Evolutionary conservation across 2,888 invertebrate species (phyloP).

Genomic region (Cenopis cana): DNA sequence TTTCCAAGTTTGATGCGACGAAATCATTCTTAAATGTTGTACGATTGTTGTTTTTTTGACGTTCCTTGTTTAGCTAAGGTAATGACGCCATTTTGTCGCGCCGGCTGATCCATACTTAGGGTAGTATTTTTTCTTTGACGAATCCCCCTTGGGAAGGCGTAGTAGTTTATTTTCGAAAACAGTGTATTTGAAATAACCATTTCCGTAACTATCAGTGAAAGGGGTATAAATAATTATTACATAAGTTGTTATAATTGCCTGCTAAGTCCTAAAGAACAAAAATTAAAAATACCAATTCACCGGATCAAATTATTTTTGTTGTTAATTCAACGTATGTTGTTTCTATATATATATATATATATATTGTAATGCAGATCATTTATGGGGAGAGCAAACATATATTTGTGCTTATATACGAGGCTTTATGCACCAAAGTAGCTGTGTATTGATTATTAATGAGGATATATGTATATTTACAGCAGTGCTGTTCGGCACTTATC

Average conservation of each 20-base stretch:
- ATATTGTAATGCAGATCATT: not conserved
- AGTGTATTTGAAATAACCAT: not conserved
- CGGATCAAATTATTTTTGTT: conserved; percentile 35
- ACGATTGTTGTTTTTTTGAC: conserved; percentile 54
- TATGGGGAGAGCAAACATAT: not conserved
- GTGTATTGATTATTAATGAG: conserved; percentile 38
- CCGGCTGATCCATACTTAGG: conserved; percentile 82
- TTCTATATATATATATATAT: not conserved
- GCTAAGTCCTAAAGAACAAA: conserved; percentile 11
- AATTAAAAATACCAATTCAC: conserved; percentile 30
- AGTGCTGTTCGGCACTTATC: conserved; percentile 33
- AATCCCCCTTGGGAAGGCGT: conserved; percentile 59
- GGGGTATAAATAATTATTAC: conserved; percentile 26
- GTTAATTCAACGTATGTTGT: conserved; percentile 8
- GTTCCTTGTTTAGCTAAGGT: conserved; percentile 72
- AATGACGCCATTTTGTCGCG: conserved; percentile 85
- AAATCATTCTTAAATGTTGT: conserved; percentile 41
- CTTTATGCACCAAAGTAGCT: not conserved
- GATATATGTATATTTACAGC: conserved; percentile 35
- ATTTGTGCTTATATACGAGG: not conserved
- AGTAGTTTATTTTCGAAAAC: conserved; percentile 51
- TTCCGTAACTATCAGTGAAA: conserved; percentile 11
- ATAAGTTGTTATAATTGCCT: conserved; percentile 32
- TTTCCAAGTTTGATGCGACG: conserved; percentile 1
- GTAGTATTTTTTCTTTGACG: conserved; percentile 61